phyloP scores from a whole-genome alignment of 1,140 invertebrate genomes.

The Drosophila lowei region DNA sequence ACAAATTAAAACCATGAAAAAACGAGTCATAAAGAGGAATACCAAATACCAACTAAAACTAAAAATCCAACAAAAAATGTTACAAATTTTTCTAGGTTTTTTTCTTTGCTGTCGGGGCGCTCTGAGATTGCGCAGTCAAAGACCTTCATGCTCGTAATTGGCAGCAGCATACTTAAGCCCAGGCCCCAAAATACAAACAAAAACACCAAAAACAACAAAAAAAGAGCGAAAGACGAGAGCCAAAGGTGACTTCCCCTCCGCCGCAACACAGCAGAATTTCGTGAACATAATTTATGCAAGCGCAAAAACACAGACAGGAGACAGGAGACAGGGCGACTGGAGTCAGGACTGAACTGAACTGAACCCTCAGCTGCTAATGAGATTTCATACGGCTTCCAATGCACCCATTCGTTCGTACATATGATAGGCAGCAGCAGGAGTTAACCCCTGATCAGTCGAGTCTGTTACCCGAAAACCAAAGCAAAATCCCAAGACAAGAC shows the following conservation, averaged over 20 bases:
- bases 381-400: constrained; percentile 35
- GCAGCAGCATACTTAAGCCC: constrained; percentile 54
- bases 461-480: constrained; percentile 34
- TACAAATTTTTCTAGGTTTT: constrained; percentile 72
- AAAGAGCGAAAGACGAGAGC: constrained; percentile 15
- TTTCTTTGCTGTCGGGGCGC: constrained; percentile 27
- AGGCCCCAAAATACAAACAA: constrained; percentile 29
- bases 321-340: constrained; percentile 22
- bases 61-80: constrained; percentile 62
- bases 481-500: constrained; percentile 37
- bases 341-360: constrained; percentile 35
- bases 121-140: constrained; percentile 74
- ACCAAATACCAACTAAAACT: constrained; percentile 46
- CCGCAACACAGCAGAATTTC: constrained; percentile 41
- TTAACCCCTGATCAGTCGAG: constrained; percentile 38
- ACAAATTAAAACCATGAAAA: constrained; percentile 80
- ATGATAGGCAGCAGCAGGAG: constrained; percentile 20
- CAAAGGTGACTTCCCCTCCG: constrained; percentile 39
- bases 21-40: constrained; percentile 67
- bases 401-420: constrained; percentile 15
- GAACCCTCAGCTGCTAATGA: constrained; percentile 36
- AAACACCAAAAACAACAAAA: constrained; percentile 7
- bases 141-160: constrained; percentile 80
- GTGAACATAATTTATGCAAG: constrained; percentile 72
- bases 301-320: constrained; percentile 32